Conservation (phyloP, 2,797 vertebrate species). For the Clarias fuscus region DNA sequence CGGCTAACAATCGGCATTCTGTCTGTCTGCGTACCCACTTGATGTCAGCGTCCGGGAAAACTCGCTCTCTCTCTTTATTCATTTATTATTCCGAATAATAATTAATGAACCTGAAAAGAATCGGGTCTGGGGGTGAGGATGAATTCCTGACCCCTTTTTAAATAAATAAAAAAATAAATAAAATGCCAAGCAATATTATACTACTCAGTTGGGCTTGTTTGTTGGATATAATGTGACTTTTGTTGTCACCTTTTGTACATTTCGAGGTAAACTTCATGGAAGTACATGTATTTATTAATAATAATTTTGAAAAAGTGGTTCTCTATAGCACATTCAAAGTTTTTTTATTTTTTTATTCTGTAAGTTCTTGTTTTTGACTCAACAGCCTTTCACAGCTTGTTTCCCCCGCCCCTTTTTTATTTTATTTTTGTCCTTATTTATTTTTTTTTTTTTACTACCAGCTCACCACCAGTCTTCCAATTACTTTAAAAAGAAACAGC, state of each 20-base stretch:
- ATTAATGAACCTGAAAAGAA: conserved; percentile 41
- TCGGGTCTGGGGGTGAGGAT: not conserved
- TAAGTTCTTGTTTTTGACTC: not conserved
- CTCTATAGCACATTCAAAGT: not conserved
- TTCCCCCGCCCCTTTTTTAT: too few species aligned
- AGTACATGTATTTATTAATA: not conserved
- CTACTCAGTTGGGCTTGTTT: conserved; percentile 24
- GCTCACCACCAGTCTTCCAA: not conserved
- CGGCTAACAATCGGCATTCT: conserved; percentile 32
- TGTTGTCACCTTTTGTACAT: not conserved
- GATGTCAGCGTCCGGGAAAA: not conserved
- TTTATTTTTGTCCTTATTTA: not conserved
- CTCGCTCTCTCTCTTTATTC: not conserved
- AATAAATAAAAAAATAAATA: too few species aligned
- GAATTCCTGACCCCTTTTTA: not conserved
- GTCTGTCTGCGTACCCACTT: conserved; percentile 1
- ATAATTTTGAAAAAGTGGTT: too few species aligned
- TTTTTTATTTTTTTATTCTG: not conserved
- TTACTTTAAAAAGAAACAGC: not conserved
- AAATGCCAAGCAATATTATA: not conserved
- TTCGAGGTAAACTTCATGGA: not conserved
- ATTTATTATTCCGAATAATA: conserved; percentile 28
- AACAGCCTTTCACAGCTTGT: not conserved
- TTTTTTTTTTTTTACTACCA: not conserved
- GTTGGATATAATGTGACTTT: conserved; percentile 21